Evolutionary conservation across 1,140 invertebrate genomes (phyloP).

Genomic region (Drosophila subobscura): DNA sequence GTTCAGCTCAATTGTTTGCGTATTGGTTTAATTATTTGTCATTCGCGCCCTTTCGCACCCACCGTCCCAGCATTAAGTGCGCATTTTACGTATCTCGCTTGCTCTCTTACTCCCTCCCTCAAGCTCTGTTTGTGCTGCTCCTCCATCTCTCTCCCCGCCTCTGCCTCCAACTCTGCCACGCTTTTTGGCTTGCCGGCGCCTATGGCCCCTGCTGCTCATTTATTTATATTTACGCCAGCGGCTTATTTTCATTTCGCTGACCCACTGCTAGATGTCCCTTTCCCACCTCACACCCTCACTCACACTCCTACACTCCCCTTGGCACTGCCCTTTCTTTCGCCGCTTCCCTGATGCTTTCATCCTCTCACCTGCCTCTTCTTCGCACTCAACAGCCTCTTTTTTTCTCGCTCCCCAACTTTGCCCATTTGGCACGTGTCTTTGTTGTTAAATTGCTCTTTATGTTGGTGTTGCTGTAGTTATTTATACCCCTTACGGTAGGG

Average conservation of each 20-base stretch:
- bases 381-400: not conserved
- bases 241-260: constrained; percentile 74
- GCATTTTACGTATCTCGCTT: too few relatives aligned
- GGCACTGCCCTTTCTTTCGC: not conserved
- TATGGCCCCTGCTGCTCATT: constrained; percentile 48
- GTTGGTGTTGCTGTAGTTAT: constrained; percentile 8
- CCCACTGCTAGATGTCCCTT: constrained; percentile 43
- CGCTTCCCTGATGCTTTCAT: not conserved
- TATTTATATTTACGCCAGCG: constrained; percentile 80
- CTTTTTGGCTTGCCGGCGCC: constrained; percentile 9
- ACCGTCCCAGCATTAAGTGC: too few relatives aligned
- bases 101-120: constrained; percentile 6
- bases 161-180: constrained; percentile 1
- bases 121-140: constrained; percentile 1
- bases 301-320: constrained; percentile 2
- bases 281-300: constrained; percentile 1
- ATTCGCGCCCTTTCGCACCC: constrained; percentile 31
- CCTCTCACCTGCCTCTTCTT: not conserved
- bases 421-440: constrained; percentile 65
- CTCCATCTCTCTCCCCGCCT: not conserved
- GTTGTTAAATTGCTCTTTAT: constrained; percentile 74
- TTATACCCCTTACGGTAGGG: too few relatives aligned
- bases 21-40: constrained; percentile 78
- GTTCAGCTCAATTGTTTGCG: constrained; percentile 74
- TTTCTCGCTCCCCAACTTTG: constrained; percentile 12